Percentiles rank a stretch among this genome's conserved stretches.
Evolutionary conservation across 2,797 vertebrate genomes (phyloP).

Genomic region (Siniperca undulata): DNA sequence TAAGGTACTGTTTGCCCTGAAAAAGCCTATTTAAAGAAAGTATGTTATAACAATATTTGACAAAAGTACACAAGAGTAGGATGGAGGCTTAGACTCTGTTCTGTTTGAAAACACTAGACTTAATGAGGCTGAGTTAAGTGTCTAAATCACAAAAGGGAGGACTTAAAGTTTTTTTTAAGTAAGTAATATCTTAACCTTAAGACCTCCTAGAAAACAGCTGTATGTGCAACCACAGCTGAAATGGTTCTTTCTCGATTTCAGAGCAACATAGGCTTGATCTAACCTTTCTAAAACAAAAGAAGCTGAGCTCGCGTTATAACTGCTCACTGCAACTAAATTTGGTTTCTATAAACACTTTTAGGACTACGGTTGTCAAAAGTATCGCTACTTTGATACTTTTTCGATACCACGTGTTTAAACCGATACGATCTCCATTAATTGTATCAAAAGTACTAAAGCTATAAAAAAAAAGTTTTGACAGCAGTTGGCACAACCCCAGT

Average conservation of each 20-base stretch:
- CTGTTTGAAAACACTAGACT: constrained; percentile 62
- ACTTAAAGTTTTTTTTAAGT: constrained; percentile 72
- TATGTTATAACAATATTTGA: constrained; percentile 56
- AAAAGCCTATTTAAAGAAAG: constrained; percentile 49
- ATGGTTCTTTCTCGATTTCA: neutral
- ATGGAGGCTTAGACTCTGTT: constrained; percentile 44
- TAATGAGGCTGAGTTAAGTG: constrained; percentile 49
- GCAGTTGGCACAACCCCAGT: no score
- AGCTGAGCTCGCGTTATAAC: neutral
- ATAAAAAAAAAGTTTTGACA: no score
- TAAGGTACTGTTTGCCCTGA: constrained; percentile 16
- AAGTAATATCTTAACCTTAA: constrained; percentile 75
- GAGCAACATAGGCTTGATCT: neutral
- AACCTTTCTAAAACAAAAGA: constrained; percentile 17
- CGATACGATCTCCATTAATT: no score
- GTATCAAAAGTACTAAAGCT: no score
- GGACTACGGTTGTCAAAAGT: no score
- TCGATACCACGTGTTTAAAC: no score
- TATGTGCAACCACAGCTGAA: constrained; percentile 77
- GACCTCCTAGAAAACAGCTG: constrained; percentile 56
- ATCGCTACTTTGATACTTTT: no score
- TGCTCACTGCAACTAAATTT: neutral
- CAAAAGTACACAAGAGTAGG: constrained; percentile 51
- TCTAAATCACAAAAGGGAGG: constrained; percentile 76
- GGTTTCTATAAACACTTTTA: neutral